Evolutionary conservation across 2,113 vertebrate species (phyloP), one percentile per base, ranked within the genome.

Genomic region (Coreoperca whiteheadi): DNA sequence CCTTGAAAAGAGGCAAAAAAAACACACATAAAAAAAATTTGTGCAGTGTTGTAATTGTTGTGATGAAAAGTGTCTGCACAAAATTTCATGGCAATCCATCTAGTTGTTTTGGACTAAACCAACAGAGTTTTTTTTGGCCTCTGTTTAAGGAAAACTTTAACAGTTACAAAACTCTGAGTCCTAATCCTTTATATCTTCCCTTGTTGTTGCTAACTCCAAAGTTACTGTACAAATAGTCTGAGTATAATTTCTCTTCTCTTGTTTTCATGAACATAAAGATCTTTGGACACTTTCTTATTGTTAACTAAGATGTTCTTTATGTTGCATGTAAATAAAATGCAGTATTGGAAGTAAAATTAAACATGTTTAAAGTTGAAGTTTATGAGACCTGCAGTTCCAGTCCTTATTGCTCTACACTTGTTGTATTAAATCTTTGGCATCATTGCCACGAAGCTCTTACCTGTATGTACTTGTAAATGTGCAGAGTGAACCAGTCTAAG

Each of bases 391-490:
- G 7, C 16, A 21, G n/a, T 18, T 70, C 14, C 1, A 37, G 2
- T 15, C 23, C 2, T 28, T 50, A 20, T 1, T 48, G 25, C 18
- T 60, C 25, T 46, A 25, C n/a, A 6, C 34, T 59, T 34, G 14
- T 61, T 37, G 1, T 23, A 1, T 15, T 23, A n/a, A 32, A 32
- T 61, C 5, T 32, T 34, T 34, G 20, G 14, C 18, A 30, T 66
- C 11, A 1, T 59, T 15, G 23, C 1, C 15, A 8, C 30, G 30
- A 60, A 34, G 48, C 8, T 39, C 56, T 57, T 87, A 94, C 95
- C 93, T 95, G 74, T 25, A 96, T 59, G 81, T 96, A 89, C 82
- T 93, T 95, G 79, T 72, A 93, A 77, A 96, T 88, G 79, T 96
- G 95, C 63, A 95, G 32, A 15, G 54, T 43, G 78, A 94, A 10